Evolutionary conservation across 2,888 invertebrate species (phyloP), one percentile per base, ranked within the genome.

Genomic region (Cecidostiba fungosa): DNA sequence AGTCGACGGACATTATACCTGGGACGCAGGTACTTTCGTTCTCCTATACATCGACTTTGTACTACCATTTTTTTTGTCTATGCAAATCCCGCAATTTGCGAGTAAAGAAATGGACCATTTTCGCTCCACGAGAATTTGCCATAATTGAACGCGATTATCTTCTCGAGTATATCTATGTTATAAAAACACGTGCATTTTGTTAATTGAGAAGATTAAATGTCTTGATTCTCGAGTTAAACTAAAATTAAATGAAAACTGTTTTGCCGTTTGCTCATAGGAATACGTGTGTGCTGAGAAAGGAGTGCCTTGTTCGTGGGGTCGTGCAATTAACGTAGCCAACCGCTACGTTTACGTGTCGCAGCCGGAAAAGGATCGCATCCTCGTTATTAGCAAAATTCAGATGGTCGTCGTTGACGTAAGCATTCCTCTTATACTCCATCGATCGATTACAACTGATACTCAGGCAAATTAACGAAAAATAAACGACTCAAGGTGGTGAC

Each of bases 301-400:
- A 85, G 94, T 95, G 47, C 94, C 95, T 87, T 97, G 97, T 92
- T 95, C 95, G 77, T 97, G 97, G 97, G 96, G 96, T 3, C 94
- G 95, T 26, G 96, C 96, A 19, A 95, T 96, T 88, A 96, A 96
- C 90, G 96, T 97, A 8, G 95, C 95, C 72, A 95, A 96, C 91
- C 94, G 95, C 87, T 96, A 96, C 91, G 95, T 97, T 39, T 97
- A 96, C 91, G 96, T 95, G 23, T 95, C 95, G 0, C 97, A 97
- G 92, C 96, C 97, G 10, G 94, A 94, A 86, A 94, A 95, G 89
- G 96, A 96, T 93, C 94, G 97, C 78, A 95, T 97, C 73, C 94
- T 97, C 47, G 96, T 97, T 79, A 95, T 97, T 90, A 96, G 96
- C 90, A 95, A 96, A 89, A 94, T 95, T 87, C 96, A 96, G 91